Evolutionary conservation across 2,797 vertebrate genomes (phyloP).

Genomic region (Sebastes steindachneri): DNA sequence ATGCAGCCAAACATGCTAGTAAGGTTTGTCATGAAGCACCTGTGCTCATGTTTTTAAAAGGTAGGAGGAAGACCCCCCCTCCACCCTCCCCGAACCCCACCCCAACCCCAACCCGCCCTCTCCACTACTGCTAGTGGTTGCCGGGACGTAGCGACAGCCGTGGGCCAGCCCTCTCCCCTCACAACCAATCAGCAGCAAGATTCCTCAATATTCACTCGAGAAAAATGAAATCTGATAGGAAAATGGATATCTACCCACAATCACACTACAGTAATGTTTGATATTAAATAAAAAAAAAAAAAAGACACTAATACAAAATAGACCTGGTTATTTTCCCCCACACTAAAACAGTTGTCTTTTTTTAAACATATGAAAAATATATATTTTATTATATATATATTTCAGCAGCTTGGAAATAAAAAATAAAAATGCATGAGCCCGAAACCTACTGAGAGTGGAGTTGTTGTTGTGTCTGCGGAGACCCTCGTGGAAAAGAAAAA

Average conservation of each 20-base stretch:
- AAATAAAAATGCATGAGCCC: slow-evolving; percentile 87
- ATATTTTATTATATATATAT: slow-evolving; percentile 70
- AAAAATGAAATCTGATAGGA: slow-evolving; percentile 59
- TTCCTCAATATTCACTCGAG: slow-evolving; percentile 86
- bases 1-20: slow-evolving; percentile 98
- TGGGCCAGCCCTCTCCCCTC: slow-evolving; percentile 82
- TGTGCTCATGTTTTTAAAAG: slow-evolving; percentile 87
- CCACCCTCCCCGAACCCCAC: not conserved
- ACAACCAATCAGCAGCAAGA: slow-evolving; percentile 85
- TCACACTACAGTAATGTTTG: slow-evolving; percentile 98
- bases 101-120: slow-evolving; percentile 20
- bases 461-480: slow-evolving; percentile 45
- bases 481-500: slow-evolving; percentile 29
- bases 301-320: slow-evolving; percentile 89
- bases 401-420: slow-evolving; percentile 90
- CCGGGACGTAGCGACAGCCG: slow-evolving; percentile 86
- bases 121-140: slow-evolving; percentile 92
- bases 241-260: slow-evolving; percentile 89
- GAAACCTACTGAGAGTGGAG: slow-evolving; percentile 84
- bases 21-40: slow-evolving; percentile 94
- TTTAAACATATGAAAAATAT: slow-evolving; percentile 89
- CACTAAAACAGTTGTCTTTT: slow-evolving; percentile 85
- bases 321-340: slow-evolving; percentile 89
- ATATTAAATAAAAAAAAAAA: slow-evolving; percentile 88
- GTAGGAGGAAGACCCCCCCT: slow-evolving; percentile 77